Conservation (phyloP, 2,797 vertebrate genomes). For the Rhodeus uyekii region DNA sequence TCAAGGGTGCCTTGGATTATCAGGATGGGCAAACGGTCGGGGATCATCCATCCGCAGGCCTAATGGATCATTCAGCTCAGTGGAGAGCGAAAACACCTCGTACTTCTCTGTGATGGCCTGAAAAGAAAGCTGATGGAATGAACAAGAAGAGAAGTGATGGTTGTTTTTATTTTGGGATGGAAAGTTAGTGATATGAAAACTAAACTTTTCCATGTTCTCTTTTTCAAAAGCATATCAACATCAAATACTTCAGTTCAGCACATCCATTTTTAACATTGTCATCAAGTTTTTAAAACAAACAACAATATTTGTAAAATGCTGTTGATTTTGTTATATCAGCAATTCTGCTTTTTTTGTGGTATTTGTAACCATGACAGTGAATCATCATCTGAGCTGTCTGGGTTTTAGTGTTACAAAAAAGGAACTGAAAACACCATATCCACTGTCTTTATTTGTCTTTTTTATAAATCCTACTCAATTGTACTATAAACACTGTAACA, state of each 20-base stretch:
- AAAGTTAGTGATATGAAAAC: neutral
- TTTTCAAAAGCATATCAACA: neutral
- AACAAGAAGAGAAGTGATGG: neutral
- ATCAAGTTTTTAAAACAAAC: neutral
- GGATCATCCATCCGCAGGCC: conserved; percentile 54
- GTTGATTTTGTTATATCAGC: neutral
- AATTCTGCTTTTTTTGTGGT: neutral
- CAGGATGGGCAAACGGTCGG: conserved; percentile 52
- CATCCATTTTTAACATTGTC: neutral
- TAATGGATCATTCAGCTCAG: conserved; percentile 67
- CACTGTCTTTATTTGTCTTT: neutral
- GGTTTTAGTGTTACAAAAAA: neutral
- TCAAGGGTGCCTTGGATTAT: conserved; percentile 56
- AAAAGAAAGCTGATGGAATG: conserved; percentile 28
- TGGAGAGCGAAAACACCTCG: conserved; percentile 77
- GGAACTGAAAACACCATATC: conserved; percentile 15
- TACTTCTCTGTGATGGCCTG: conserved; percentile 76
- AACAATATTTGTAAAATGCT: neutral
- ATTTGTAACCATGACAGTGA: neutral
- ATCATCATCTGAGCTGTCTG: neutral
- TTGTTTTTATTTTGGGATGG: neutral
- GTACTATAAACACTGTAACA: neutral
- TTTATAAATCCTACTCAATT: neutral
- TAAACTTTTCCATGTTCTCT: neutral
- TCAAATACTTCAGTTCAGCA: neutral